A percentile compares a stretch with the other conserved stretches of the same genome.
Evolutionary conservation across 2,113 vertebrate genomes (phyloP).

Genomic region (Ia io): DNA sequence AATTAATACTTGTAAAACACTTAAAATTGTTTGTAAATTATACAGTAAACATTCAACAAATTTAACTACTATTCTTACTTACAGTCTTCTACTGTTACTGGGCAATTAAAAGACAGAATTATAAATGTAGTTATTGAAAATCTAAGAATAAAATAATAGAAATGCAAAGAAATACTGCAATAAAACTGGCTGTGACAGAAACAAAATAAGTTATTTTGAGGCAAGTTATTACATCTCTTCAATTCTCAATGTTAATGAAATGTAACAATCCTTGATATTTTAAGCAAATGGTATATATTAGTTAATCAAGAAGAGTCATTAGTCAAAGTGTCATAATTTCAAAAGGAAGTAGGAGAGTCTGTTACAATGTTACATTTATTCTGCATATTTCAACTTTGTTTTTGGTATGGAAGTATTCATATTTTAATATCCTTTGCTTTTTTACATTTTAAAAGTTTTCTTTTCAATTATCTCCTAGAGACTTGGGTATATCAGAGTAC

Average conservation of each 20-base stretch:
- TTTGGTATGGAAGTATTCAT: background rate
- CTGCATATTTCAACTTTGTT: background rate
- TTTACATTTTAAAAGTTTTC: background rate
- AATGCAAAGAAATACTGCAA: background rate
- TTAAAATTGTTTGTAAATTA: background rate
- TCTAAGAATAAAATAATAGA: background rate
- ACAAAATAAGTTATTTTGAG: constrained; percentile 10
- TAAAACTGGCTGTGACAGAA: background rate
- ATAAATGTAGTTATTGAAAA: background rate
- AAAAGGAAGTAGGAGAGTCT: background rate
- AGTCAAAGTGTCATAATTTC: background rate
- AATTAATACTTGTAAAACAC: background rate
- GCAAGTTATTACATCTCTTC: background rate
- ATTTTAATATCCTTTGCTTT: constrained; percentile 4
- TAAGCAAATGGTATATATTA: constrained; percentile 11
- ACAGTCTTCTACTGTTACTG: background rate
- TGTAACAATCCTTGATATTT: constrained; percentile 5
- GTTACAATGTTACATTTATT: background rate
- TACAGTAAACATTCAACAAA: background rate
- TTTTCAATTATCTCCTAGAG: background rate
- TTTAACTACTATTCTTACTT: background rate
- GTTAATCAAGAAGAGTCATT: constrained; percentile 6
- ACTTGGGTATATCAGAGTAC: background rate
- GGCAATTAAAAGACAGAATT: background rate
- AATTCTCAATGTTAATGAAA: background rate